Base-by-base conservation (phyloP, 2,888 invertebrate genomes). In the Troides helena region DNA sequence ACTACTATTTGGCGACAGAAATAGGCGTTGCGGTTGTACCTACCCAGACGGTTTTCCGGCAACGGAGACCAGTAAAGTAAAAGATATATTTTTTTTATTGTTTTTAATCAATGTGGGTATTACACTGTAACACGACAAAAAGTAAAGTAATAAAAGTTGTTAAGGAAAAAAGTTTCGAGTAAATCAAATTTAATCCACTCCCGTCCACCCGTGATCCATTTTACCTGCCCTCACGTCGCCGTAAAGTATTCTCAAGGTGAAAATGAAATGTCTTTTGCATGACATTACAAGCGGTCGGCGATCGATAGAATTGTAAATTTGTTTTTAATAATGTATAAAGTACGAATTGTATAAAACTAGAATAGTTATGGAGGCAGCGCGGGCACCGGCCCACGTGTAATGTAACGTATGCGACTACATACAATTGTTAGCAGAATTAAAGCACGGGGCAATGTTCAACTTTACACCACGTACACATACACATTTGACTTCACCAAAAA, bases 301-400 rank as follows among this genome's bases (percentile, higher is more conserved):
- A 83, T 87, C 85, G 83, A 88, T 89, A 86, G 87, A 90, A 88
- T 90, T 89, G 85, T 86, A 89, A 88, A 89, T 87, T 30, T 62
- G 50, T 77, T 76, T 80, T 83, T 77, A 81, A 85, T 87, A 85
- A 85, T 83, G 80, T 80, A 81, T 81, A 76, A 62, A 75, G 75
- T 76, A 75, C 71, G 72, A 72, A 74, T 76, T 75, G 74, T 77
- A 76, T 73, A 74, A 76, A 74, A 69, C 72, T 72, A 69, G 71
- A 74, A 74, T 71, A 71, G 62, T 72, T 68, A 72, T 68, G 66
- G 70, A 72, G 67, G 69, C 70, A 74, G 66, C 70, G 69, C 66
- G 56, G 43, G 36, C 69, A 53, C 72, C 73, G 23, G 10, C 72
- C 75, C 76, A 76, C 75, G 74, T 74, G 58, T 66, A 67, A 70